Conservation (phyloP, 2,797 vertebrate genomes). For the Rousettus madagascariensis region DNA sequence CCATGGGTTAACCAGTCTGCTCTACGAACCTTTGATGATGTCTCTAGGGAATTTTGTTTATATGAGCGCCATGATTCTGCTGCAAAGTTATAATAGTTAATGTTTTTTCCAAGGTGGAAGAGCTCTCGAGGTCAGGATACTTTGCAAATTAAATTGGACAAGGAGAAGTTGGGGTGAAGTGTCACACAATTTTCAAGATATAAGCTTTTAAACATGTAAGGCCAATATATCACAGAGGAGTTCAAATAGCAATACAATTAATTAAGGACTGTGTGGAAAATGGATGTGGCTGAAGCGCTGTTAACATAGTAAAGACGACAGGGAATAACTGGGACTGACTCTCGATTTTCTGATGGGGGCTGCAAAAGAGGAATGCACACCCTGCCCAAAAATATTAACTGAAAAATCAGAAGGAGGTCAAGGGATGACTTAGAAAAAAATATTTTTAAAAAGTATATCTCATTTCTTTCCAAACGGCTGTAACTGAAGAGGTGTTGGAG, state of each 20-base stretch:
- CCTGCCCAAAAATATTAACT: background rate
- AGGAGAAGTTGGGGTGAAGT: background rate
- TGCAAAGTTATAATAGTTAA: constrained; percentile 17
- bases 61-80: background rate
- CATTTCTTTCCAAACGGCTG: background rate
- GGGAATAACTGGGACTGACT: background rate
- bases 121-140: constrained; percentile 7
- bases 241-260: constrained; percentile 16
- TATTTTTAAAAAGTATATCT: background rate
- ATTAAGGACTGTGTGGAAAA: background rate
- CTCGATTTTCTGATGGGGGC: background rate
- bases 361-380: background rate
- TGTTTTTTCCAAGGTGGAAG: background rate
- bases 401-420: background rate
- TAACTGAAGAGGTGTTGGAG: background rate
- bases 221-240: background rate
- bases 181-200: background rate
- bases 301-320: background rate
- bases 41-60: constrained; percentile 27
- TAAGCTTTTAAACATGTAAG: background rate
- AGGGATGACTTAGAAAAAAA: background rate
- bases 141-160: constrained; percentile 52
- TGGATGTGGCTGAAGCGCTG: background rate
- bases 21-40: constrained; percentile 12
- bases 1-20: background rate